Percentiles rank a stretch among this genome's conserved stretches.
These are phyloP conservation scores for Myzus persicae DNA, from an alignment of 1,140 invertebrate genomes.

Conservation along the genomic window DNA sequence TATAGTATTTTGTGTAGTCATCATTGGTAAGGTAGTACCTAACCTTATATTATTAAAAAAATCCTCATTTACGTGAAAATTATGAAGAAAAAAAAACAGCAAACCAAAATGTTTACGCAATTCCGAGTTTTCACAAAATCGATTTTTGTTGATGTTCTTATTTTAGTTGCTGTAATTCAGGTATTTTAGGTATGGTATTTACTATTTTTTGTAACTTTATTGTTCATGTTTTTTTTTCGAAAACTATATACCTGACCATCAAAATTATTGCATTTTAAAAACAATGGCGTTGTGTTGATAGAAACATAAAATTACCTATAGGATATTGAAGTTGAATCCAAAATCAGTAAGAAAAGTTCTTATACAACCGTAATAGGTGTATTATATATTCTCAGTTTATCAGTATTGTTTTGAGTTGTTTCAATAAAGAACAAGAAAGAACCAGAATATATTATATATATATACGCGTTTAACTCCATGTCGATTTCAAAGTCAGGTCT, in stretches of 20 bases:
- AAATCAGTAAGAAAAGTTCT: neutral
- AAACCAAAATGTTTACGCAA: too few species aligned
- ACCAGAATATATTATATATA: neutral
- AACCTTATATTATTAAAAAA: too few species aligned
- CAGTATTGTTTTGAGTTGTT: neutral
- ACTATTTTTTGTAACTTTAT: neutral
- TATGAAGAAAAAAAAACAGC: too few species aligned
- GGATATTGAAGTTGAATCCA: neutral
- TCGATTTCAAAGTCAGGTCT: neutral
- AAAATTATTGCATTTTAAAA: conserved; percentile 3
- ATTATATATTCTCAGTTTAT: neutral
- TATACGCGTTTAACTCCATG: neutral
- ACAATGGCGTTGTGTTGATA: neutral
- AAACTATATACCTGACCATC: neutral
- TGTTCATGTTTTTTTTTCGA: neutral
- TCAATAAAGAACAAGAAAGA: conserved; percentile 15
- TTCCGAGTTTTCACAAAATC: too few species aligned
- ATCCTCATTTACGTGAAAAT: too few species aligned
- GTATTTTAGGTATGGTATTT: neutral
- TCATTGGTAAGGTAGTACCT: too few species aligned
- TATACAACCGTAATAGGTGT: too few species aligned
- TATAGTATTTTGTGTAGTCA: neutral
- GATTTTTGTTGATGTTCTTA: too few species aligned
- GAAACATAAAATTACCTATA: neutral
- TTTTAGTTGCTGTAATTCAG: too few species aligned